Percentiles rank a stretch among this genome's conserved stretches.
phyloP scores from a whole-genome alignment of 2,113 vertebrate species.

The Brachyistius frenatus region DNA sequence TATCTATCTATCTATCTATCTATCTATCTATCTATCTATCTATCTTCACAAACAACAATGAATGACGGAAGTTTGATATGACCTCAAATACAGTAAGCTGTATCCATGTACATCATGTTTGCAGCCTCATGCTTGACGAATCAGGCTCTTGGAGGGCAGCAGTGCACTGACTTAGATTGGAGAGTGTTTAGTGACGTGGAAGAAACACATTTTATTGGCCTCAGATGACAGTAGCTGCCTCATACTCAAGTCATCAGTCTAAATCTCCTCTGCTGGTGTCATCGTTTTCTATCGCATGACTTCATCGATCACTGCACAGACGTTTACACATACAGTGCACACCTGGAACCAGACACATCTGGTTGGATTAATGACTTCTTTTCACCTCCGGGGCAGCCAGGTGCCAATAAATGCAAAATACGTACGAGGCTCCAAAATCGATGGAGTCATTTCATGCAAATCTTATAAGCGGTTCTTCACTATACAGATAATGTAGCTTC shows the following conservation, averaged over 20 bases:
- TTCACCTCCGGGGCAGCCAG: constrained; percentile 5
- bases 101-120: not conserved
- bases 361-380: constrained; percentile 26
- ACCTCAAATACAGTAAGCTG: not conserved
- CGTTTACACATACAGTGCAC: not conserved
- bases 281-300: not conserved
- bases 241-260: constrained; percentile 20
- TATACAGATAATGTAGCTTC: not conserved
- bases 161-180: not conserved
- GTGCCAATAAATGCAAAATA: constrained; percentile 8
- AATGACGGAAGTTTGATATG: not conserved
- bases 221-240: constrained; percentile 7
- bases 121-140: not conserved
- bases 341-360: constrained; percentile 39
- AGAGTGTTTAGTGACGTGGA: constrained; percentile 1
- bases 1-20: no score
- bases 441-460: not conserved
- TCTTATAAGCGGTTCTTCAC: not conserved
- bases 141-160: not conserved
- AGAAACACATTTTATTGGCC: constrained; percentile 4
- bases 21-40: no score
- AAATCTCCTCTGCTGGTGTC: not conserved
- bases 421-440: not conserved
- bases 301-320: not conserved
- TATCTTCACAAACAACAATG: not conserved